phyloP scores from a whole-genome alignment of 2,888 invertebrate species.

The Notodonta ziczac region DNA sequence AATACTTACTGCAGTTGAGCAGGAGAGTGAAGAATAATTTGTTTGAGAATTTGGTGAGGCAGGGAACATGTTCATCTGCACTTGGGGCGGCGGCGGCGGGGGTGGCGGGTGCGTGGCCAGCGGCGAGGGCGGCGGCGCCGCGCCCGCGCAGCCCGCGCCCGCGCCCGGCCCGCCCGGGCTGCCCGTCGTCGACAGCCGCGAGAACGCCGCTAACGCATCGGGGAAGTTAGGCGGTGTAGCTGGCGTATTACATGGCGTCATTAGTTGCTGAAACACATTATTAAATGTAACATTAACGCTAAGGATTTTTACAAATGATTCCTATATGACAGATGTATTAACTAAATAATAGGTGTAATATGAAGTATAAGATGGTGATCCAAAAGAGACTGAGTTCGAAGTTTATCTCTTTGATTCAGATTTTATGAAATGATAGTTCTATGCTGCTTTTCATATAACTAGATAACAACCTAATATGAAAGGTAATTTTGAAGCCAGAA shows the following conservation, averaged over 20 bases:
- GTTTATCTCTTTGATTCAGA: too few species aligned
- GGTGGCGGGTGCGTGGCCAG: slow-evolving; percentile 75
- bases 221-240: slow-evolving; percentile 98
- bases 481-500: too few species aligned
- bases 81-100: slow-evolving; percentile 55
- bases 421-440: too few species aligned
- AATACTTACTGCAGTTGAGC: slow-evolving; percentile 77
- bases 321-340: slow-evolving; percentile 9
- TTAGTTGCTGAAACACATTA: slow-evolving; percentile 85
- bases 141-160: slow-evolving; percentile 53
- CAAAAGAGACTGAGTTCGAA: too few species aligned
- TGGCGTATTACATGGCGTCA: slow-evolving; percentile 97
- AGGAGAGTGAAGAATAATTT: slow-evolving; percentile 73
- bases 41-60: slow-evolving; percentile 68
- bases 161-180: slow-evolving; percentile 73
- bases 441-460: too few species aligned
- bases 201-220: slow-evolving; percentile 94
- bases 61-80: slow-evolving; percentile 66
- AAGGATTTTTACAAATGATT: not conserved
- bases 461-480: too few species aligned
- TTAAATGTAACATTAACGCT: too few species aligned
- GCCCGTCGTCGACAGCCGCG: slow-evolving; percentile 91
- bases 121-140: slow-evolving; percentile 73
- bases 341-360: too few species aligned
- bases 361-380: too few species aligned